Conservation (phyloP, 2,113 vertebrate genomes). For the Mus spicilegus region DNA sequence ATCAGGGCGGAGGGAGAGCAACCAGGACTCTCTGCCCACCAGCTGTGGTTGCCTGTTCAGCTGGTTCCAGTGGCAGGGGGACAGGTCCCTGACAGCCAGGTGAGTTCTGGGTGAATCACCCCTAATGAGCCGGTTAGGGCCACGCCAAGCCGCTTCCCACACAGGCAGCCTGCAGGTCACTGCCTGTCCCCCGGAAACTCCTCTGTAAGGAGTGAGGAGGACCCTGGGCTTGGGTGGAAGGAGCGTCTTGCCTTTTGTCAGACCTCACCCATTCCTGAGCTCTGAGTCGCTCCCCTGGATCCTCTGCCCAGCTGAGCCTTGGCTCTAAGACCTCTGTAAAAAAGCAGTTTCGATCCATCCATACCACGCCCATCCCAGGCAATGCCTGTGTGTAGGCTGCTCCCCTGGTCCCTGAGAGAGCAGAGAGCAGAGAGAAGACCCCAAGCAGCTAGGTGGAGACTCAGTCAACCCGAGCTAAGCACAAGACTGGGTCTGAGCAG, state of each 20-base stretch:
- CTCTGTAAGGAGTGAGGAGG: constrained; percentile 38
- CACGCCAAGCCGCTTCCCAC: constrained; percentile 77
- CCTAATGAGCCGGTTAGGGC: constrained; percentile 67
- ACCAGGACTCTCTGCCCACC: neutral
- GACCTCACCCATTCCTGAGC: constrained; percentile 74
- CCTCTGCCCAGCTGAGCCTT: constrained; percentile 31
- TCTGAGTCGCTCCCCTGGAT: constrained; percentile 62
- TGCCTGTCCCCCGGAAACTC: constrained; percentile 77
- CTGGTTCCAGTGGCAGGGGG: constrained; percentile 61
- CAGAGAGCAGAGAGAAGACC: neutral
- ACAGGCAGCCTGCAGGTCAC: constrained; percentile 77
- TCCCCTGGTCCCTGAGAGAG: neutral
- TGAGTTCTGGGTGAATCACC: constrained; percentile 80
- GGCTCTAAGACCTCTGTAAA: constrained; percentile 48
- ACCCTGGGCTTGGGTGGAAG: constrained; percentile 58
- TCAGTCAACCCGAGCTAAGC: neutral
- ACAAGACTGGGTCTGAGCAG: neutral
- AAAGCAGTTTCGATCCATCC: constrained; percentile 62
- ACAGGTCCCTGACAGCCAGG: constrained; percentile 70
- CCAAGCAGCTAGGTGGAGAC: neutral
- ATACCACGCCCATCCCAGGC: constrained; percentile 13
- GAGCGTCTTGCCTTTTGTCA: neutral
- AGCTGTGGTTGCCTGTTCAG: neutral
- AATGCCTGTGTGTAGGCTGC: neutral
- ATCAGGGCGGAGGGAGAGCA: neutral